These are phyloP conservation scores for Drosophila virilis DNA, from an alignment of 1,140 invertebrate species.

Conservation along the genomic window DNA sequence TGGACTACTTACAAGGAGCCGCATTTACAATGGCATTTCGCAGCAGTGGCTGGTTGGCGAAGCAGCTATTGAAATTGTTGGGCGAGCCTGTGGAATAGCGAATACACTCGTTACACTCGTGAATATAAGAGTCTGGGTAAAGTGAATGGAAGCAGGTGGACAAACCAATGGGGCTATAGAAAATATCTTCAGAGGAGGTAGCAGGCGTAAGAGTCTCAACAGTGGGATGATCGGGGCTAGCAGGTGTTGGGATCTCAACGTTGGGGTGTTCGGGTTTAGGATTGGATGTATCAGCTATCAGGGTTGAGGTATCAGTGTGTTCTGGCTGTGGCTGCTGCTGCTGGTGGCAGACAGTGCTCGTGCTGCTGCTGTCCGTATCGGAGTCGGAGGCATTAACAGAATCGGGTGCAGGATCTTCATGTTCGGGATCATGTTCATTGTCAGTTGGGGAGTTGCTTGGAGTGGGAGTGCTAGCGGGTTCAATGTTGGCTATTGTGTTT, in stretches of 20 bases:
- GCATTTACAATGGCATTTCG: constrained; percentile 41
- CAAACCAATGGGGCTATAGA: constrained; percentile 81
- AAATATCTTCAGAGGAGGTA: constrained; percentile 79
- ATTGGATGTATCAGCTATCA: constrained; percentile 32
- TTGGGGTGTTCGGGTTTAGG: constrained; percentile 1
- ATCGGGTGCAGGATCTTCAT: constrained; percentile 24
- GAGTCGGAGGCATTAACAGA: constrained; percentile 27
- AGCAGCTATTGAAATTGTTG: constrained; percentile 53
- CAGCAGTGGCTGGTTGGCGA: constrained; percentile 41
- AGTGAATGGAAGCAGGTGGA: neutral
- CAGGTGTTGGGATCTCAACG: constrained; percentile 34
- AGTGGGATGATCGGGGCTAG: constrained; percentile 47
- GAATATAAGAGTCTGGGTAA: neutral
- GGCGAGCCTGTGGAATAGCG: constrained; percentile 55
- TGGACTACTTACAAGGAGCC: constrained; percentile 48
- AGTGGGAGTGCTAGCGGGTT: constrained; percentile 15
- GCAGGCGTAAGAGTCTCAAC: constrained; percentile 73
- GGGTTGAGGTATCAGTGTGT: constrained; percentile 8
- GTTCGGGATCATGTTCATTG: constrained; percentile 14
- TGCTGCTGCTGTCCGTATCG: constrained; percentile 54
- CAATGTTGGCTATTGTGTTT: constrained; percentile 69
- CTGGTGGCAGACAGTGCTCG: constrained; percentile 25
- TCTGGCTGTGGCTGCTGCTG: neutral
- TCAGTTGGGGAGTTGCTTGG: constrained; percentile 18
- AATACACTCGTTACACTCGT: neutral